Evolutionary conservation across 2,113 vertebrate genomes (phyloP), one percentile per base, ranked within the genome.

Genomic region (Triplophysa tibetana): DNA sequence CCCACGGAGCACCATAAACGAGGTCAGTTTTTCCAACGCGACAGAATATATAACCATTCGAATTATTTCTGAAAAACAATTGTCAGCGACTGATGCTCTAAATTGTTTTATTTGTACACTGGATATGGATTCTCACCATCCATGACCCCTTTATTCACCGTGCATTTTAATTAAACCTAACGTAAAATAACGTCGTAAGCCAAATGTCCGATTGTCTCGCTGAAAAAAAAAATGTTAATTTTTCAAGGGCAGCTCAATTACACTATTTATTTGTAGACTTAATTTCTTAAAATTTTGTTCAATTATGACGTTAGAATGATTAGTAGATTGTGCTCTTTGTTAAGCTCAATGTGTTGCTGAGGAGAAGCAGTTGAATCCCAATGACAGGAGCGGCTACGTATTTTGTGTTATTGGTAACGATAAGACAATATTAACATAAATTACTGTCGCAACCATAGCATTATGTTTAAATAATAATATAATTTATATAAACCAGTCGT

Each of bases 1-100:
- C 91, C 92, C 93, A 88, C 87, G 88, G 90, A 93, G 90, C 91
- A 91, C 90, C 92, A 89, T 79, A 87, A 82, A 88, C 89, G 90
- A 95, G 95, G 95, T 96, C 91, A 96, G 93, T 70, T 81, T 58
- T 19, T 29, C 23, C 10, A 58, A 48, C n/a, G 38, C 38, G 41
- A 75, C 38, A 63, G 23, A 75, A 75, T 74, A 62, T 60, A 45
- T 58, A 74, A 74, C 33, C 11, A 61, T 41, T 74, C 21, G 60
- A 16, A 74, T 33, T 52, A 52, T 54, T 7, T 52, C 12, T n/a
- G 11, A 70, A 6, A 16, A 70, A 29, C 7, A 29, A 23, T 16
- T 29, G 67, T 52, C 45, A 52, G 26, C 23, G 26, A 26, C 17
- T 56, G 69, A 19, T 38, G 24, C 16, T 56, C 12, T 16, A 21